Conservation (phyloP, 2,113 vertebrate species). For the Corythornis cristatus region DNA sequence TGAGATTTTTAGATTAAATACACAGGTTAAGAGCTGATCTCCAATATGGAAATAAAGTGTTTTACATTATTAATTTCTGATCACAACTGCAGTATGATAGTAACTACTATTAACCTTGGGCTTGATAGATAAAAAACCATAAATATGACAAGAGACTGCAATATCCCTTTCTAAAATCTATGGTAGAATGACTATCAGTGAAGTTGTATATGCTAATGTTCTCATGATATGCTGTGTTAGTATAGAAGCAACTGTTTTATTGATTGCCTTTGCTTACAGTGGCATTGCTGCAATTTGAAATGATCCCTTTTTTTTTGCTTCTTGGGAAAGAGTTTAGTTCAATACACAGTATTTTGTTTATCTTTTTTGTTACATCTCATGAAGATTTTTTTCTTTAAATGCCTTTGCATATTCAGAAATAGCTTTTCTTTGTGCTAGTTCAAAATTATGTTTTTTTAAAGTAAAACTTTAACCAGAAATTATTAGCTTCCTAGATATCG, state of each 20-base stretch:
- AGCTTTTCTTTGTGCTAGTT: slow-evolving; percentile 21
- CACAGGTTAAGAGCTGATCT: neutral
- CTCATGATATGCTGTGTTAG: neutral
- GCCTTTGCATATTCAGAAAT: neutral
- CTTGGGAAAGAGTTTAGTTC: neutral
- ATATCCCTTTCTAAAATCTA: neutral
- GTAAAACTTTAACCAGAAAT: slow-evolving; percentile 19
- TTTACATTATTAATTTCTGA: neutral
- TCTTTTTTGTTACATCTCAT: neutral
- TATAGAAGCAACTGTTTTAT: neutral
- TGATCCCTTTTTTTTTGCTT: neutral
- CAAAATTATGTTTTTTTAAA: slow-evolving; percentile 28
- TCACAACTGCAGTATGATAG: neutral
- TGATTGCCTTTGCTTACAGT: neutral
- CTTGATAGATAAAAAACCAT: neutral
- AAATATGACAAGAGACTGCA: neutral
- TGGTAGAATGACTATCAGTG: neutral
- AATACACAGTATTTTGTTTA: neutral
- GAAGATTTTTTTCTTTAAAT: neutral
- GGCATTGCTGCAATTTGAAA: neutral
- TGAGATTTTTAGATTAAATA: neutral
- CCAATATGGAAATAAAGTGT: neutral
- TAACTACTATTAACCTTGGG: neutral
- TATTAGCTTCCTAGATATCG: neutral
- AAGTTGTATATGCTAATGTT: neutral